These are phyloP conservation scores for Alethe castanea DNA, from an alignment of 2,113 vertebrate species.

Conservation along the genomic window DNA sequence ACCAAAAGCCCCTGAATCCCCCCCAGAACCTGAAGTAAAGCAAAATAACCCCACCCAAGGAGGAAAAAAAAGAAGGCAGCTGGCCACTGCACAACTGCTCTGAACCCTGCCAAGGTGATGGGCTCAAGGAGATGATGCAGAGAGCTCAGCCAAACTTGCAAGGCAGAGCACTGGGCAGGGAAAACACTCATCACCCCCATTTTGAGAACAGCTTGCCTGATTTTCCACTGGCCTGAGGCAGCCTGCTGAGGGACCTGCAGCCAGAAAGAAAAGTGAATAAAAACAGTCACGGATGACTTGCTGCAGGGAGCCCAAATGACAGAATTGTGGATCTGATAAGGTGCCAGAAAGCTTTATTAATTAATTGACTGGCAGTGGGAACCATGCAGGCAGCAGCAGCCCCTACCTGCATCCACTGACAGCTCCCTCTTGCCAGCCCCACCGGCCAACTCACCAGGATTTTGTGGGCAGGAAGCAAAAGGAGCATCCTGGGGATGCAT, in stretches of 20 bases:
- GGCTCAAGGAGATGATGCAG: neutral
- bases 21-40: neutral
- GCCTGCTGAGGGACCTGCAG: neutral
- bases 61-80: neutral
- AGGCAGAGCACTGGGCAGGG: neutral
- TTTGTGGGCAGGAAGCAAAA: neutral
- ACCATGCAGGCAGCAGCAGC: neutral
- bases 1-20: accelerated
- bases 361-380: neutral
- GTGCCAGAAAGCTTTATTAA: neutral
- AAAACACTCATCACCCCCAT: neutral
- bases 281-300: neutral
- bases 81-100: neutral
- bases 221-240: neutral
- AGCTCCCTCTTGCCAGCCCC: neutral
- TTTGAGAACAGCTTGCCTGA: neutral
- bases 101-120: neutral
- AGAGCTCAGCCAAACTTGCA: neutral
- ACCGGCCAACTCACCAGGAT: accelerated
- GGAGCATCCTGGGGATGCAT: accelerated
- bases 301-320: neutral
- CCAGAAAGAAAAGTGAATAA: neutral
- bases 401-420: neutral
- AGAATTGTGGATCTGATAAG: neutral
- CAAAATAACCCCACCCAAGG: neutral